Conservation (phyloP, 2,888 invertebrate genomes). For the Perizoma affinitatum region DNA sequence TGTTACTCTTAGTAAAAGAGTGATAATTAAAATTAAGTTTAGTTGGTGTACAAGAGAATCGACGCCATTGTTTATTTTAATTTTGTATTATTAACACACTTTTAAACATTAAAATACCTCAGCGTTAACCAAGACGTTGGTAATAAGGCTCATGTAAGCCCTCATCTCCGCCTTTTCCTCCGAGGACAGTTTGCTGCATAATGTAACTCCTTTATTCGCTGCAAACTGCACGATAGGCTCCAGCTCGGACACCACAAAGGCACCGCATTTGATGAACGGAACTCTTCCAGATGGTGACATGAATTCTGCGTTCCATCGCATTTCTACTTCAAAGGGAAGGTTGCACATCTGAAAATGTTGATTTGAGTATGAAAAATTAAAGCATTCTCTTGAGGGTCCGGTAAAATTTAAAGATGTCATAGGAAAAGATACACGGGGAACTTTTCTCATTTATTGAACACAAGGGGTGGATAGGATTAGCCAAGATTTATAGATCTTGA, state of each 20-base stretch:
- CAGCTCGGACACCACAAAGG: slow-evolving; percentile 94
- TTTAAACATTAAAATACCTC: slow-evolving; percentile 84
- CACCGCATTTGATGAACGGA: slow-evolving; percentile 96
- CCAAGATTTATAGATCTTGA: no score
- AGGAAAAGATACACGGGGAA: no score
- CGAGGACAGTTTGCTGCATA: slow-evolving; percentile 88
- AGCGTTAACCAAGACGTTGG: slow-evolving; percentile 94
- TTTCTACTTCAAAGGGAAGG: slow-evolving; percentile 91
- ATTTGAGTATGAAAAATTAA: no score
- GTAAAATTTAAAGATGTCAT: no score
- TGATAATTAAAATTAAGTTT: no score
- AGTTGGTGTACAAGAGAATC: no score
- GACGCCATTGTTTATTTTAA: no score
- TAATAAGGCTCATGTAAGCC: slow-evolving; percentile 96
- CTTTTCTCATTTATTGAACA: no score
- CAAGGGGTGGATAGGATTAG: no score
- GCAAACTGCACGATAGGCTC: slow-evolving; percentile 96
- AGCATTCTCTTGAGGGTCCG: no score
- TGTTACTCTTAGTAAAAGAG: no score
- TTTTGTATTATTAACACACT: no score
- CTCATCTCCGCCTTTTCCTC: slow-evolving; percentile 95
- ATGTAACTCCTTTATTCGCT: slow-evolving; percentile 91
- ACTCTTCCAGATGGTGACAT: slow-evolving; percentile 98
- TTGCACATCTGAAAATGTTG: slow-evolving; percentile 88
- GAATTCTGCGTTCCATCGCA: slow-evolving; percentile 95